These are phyloP conservation scores for Microcaecilia unicolor DNA, from an alignment of 2,797 vertebrate species.

Conservation along the genomic window DNA sequence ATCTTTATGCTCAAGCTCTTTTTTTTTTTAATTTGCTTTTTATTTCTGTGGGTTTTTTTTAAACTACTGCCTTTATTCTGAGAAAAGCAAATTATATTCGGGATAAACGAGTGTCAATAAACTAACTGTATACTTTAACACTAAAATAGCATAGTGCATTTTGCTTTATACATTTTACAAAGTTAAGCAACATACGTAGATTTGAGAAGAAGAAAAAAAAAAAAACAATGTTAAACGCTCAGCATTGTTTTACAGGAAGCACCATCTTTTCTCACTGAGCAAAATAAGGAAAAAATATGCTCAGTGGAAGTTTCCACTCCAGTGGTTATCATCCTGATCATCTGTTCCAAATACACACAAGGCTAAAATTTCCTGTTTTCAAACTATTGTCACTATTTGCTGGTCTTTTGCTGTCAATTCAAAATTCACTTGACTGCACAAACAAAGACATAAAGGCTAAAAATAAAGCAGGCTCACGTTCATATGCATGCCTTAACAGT, in stretches of 20 bases:
- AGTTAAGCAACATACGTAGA: too few relatives aligned
- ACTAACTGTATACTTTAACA: too few relatives aligned
- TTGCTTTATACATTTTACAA: too few relatives aligned
- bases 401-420: conserved; percentile 52
- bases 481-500: conserved; percentile 4
- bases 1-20: too few relatives aligned
- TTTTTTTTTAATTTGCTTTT: too few relatives aligned
- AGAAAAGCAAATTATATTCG: too few relatives aligned
- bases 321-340: conserved; percentile 92
- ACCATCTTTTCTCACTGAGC: conserved; percentile 58
- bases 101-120: too few relatives aligned
- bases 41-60: too few relatives aligned
- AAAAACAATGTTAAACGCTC: background rate
- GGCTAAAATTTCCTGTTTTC: conserved; percentile 98
- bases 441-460: conserved; percentile 48
- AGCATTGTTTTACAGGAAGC: conserved; percentile 82
- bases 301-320: conserved; percentile 94
- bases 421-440: conserved; percentile 67
- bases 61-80: too few relatives aligned
- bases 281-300: conserved; percentile 79
- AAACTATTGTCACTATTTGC: conserved; percentile 83
- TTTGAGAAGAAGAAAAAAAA: too few relatives aligned
- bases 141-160: too few relatives aligned
- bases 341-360: conserved; percentile 86
- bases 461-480: conserved; percentile 34